Evolutionary conservation across 1,140 invertebrate species (phyloP), one percentile per base, ranked within the genome.

Genomic region (Charaxes varanes): DNA sequence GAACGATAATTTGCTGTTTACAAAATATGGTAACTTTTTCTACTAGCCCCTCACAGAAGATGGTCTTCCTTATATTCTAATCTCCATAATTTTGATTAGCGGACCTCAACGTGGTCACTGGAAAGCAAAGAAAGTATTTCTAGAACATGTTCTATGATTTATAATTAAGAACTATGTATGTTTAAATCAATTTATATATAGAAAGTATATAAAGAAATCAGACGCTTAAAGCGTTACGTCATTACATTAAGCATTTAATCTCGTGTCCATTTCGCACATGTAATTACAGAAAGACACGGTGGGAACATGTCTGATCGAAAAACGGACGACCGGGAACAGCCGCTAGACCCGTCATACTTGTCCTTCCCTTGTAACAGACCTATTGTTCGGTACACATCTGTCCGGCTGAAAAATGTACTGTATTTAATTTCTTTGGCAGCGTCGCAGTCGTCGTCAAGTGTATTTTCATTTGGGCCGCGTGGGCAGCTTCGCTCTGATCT

Each of bases 371-470:
- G 59, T 62, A 68, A 61, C 47, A 62, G 47, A 67, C 64, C 67
- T 66, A 79, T 76, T 74, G 71, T 79, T 72, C 65, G 54, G 41
- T 52, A 57, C 51, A 36, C 43, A 59, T 67, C 60, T 63, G 66
- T 72, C 62, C 41, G 32, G 40, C 52, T 70, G 63, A 81, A 81
- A 74, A 76, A 74, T 76, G 45, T 66, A 53, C 60, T 76, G 63
- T 73, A 72, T 79, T 71, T 64, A 74, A 77, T 76, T 73, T 74
- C 60, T 71, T 73, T 81, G 77, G 73, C 77, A 77, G 56, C 55
- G 42, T 28, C 60, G 46, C 58, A 59, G 63, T 61, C 60, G 46
- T 59, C 61, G 63, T 61, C 63, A 52, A 67, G 62, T 65, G 65
- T 78, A 78, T 73, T 78, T 72, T 68, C 60, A 71, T 72, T 65